These are phyloP conservation scores for Drosophila nigrodunni DNA, from an alignment of 1,140 invertebrate species.

Conservation along the genomic window DNA sequence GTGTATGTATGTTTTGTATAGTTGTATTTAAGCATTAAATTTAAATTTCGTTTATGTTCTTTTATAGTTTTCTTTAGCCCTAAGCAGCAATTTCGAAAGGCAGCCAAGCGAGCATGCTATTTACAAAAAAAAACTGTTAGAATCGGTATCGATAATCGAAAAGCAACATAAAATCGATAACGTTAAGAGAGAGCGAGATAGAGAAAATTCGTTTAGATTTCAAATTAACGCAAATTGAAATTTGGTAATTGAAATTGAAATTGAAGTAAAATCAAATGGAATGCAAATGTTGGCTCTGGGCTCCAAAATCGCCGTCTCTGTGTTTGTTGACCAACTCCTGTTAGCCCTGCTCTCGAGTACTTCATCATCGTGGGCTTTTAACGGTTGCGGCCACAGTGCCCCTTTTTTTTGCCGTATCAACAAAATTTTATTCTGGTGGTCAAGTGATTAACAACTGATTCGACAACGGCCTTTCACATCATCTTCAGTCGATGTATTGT, in stretches of 20 bases:
- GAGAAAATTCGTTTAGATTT: background rate
- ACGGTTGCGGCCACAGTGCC: conserved; percentile 73
- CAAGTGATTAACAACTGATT: conserved; percentile 77
- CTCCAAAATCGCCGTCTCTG: background rate
- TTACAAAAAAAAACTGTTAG: conserved; percentile 6
- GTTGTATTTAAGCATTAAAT: conserved; percentile 31
- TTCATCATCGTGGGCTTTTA: background rate
- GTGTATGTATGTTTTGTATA: conserved; percentile 16
- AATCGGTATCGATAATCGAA: conserved; percentile 26
- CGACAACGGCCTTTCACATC: conserved; percentile 22
- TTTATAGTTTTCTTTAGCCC: conserved; percentile 8
- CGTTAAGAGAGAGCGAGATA: background rate
- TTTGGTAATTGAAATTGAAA: conserved; percentile 21
- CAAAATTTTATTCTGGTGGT: conserved; percentile 84
- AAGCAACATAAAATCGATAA: conserved; percentile 41
- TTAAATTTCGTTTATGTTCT: conserved; percentile 7
- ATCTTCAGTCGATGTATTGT: conserved; percentile 18
- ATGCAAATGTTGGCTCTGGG: conserved; percentile 16
- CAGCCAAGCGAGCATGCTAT: conserved; percentile 16
- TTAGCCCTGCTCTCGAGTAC: background rate
- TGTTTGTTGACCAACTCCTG: conserved; percentile 1
- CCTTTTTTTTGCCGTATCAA: conserved; percentile 68
- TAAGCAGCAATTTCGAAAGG: conserved; percentile 34
- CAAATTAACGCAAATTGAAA: conserved; percentile 16
- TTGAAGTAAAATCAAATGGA: conserved; percentile 22